A percentile compares a stretch with the other conserved stretches of the same genome.
phyloP scores from a whole-genome alignment of 2,113 vertebrate genomes.

The Gallinago jamesoni region DNA sequence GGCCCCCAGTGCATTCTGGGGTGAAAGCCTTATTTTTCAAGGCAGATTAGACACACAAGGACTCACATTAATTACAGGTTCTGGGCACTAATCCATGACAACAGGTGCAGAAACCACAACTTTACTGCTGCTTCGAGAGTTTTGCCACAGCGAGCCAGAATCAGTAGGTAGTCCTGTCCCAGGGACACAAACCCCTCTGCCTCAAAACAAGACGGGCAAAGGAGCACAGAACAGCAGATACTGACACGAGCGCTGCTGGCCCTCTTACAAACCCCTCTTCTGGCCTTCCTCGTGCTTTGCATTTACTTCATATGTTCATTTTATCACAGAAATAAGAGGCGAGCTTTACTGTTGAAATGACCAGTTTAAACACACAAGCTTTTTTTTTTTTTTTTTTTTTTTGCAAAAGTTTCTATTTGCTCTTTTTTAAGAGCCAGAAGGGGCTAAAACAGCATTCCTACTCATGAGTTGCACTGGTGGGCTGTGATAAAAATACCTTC shows the following conservation, averaged over 20 bases:
- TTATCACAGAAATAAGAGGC: neutral
- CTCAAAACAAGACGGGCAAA: neutral
- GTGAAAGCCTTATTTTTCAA: constrained; percentile 60
- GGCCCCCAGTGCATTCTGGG: constrained; percentile 33
- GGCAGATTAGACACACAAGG: constrained; percentile 69
- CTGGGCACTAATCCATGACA: constrained; percentile 63
- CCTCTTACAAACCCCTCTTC: neutral
- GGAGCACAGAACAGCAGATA: neutral
- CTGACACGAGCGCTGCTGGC: neutral
- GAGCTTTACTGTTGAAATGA: neutral
- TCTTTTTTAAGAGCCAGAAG: neutral
- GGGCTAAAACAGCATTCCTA: neutral
- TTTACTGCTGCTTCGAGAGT: constrained; percentile 27
- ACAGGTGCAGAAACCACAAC: constrained; percentile 64
- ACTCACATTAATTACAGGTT: constrained; percentile 63
- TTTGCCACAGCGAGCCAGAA: neutral
- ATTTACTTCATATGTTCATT: neutral
- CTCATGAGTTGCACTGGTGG: neutral
- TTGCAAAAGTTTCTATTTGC: neutral
- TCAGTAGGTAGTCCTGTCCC: neutral
- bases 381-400: neutral
- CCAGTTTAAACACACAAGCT: neutral
- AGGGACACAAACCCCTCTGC: neutral
- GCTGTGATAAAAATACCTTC: neutral
- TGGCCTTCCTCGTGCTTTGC: neutral